Percentiles rank a stretch among this genome's conserved stretches.
Conservation (phyloP, 2,888 invertebrate genomes). For the Campaea margaritaria region DNA sequence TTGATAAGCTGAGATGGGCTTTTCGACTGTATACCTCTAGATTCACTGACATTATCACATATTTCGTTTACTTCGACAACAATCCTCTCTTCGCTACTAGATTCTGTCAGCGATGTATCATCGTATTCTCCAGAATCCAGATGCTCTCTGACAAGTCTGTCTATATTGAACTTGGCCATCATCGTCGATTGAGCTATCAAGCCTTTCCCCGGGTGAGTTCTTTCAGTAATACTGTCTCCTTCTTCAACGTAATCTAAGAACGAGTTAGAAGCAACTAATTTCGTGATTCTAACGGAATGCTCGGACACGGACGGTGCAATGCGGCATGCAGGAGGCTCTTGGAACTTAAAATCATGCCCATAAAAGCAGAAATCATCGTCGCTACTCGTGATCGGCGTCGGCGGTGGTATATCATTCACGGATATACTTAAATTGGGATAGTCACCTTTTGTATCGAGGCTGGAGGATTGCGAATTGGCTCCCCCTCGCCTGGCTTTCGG, state of each 20-base stretch:
- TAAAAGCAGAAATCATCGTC: conserved; percentile 77
- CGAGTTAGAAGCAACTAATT: conserved; percentile 71
- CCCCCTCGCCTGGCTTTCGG: conserved; percentile 87
- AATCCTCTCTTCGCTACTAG: conserved; percentile 75
- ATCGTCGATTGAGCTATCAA: conserved; percentile 73
- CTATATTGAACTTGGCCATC: conserved; percentile 79
- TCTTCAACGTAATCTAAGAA: conserved; percentile 74
- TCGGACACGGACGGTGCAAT: conserved; percentile 71
- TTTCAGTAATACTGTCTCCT: conserved; percentile 69
- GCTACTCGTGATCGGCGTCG: conserved; percentile 75
- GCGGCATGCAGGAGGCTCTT: conserved; percentile 73
- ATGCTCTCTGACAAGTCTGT: conserved; percentile 71
- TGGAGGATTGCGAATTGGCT: conserved; percentile 70
- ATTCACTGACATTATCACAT: conserved; percentile 47
- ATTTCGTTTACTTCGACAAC: conserved; percentile 57
- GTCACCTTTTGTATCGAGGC: conserved; percentile 80
- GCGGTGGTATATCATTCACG: conserved; percentile 71
- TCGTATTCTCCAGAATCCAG: conserved; percentile 75
- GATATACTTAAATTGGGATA: conserved; percentile 72
- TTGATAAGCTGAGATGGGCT: conserved; percentile 66
- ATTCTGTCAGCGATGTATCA: conserved; percentile 73
- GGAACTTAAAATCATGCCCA: conserved; percentile 78
- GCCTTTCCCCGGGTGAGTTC: conserved; percentile 66
- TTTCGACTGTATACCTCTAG: conserved; percentile 53
- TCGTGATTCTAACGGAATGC: conserved; percentile 68